A percentile compares a stretch with the other conserved stretches of the same genome.
phyloP scores from a whole-genome alignment of 2,797 vertebrate genomes.

The Acanthurus tractus region DNA sequence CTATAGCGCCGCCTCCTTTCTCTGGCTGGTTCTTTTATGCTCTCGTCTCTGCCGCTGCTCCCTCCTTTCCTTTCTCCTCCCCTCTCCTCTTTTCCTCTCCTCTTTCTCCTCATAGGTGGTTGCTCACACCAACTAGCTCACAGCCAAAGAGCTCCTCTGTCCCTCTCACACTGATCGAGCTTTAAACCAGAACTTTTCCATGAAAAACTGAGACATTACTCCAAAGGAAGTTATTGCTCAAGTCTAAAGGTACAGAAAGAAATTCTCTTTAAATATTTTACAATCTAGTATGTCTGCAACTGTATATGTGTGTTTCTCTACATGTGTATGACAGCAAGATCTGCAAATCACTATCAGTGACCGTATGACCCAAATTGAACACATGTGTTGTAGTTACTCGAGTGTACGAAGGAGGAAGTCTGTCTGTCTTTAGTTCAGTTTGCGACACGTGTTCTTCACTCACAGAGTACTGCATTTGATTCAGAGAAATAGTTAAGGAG shows the following conservation, averaged over 20 bases:
- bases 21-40: slow-evolving; percentile 73
- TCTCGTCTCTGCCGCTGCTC: slow-evolving; percentile 31
- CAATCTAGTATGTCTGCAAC: slow-evolving; percentile 11
- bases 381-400: slow-evolving; percentile 42
- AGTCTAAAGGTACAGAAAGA: slow-evolving; percentile 71
- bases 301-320: slow-evolving; percentile 31
- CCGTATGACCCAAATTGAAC: slow-evolving; percentile 34
- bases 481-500: not conserved
- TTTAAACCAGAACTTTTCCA: slow-evolving; percentile 49
- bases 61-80: slow-evolving; percentile 62
- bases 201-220: slow-evolving; percentile 36
- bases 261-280: slow-evolving; percentile 35
- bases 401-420: slow-evolving; percentile 41
- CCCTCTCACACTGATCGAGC: slow-evolving; percentile 29
- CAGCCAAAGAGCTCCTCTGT: slow-evolving; percentile 64
- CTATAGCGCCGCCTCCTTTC: slow-evolving; percentile 70
- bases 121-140: slow-evolving; percentile 62
- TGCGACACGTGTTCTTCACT: slow-evolving; percentile 19
- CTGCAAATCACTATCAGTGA: slow-evolving; percentile 12
- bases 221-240: slow-evolving; percentile 56
- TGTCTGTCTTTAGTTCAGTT: slow-evolving; percentile 18
- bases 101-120: slow-evolving; percentile 49
- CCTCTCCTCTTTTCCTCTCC: slow-evolving; percentile 52
- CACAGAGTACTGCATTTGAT: not conserved
- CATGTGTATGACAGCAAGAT: slow-evolving; percentile 15